Conservation (phyloP, 2,888 invertebrate genomes). For the Drosophila quinaria region DNA sequence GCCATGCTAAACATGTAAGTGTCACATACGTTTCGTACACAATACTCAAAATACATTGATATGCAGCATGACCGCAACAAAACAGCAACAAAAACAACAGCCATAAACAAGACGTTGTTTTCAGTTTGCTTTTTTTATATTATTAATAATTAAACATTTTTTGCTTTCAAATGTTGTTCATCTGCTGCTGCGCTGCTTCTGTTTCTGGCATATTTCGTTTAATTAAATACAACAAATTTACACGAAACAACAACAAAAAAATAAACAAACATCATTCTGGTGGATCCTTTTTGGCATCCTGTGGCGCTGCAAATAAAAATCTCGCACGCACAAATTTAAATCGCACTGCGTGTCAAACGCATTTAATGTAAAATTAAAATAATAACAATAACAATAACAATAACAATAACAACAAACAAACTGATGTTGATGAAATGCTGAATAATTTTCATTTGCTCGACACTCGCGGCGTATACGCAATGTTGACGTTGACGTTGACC, state of each 20-base stretch:
- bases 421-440: conserved; percentile 20
- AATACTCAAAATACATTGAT: conserved; percentile 32
- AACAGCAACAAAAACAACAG: conserved; percentile 2
- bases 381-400: conserved; percentile 22
- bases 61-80: conserved; percentile 41
- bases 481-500: conserved; percentile 14
- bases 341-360: conserved; percentile 23
- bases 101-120: conserved; percentile 15
- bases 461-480: conserved; percentile 46
- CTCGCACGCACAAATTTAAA: conserved; percentile 20
- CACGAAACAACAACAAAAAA: conserved; percentile 26
- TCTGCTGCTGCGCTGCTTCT: conserved; percentile 14
- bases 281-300: conserved; percentile 32
- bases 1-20: conserved; percentile 62
- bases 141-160: conserved; percentile 50
- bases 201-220: conserved; percentile 43
- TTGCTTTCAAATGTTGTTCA: conserved; percentile 54
- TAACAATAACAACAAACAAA: conserved; percentile 9
- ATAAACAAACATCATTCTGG: conserved; percentile 29
- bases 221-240: conserved; percentile 61
- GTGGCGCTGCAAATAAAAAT: conserved; percentile 18
- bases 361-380: conserved; percentile 44
- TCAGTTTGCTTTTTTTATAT: conserved; percentile 12
- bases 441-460: conserved; percentile 10
- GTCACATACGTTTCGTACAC: conserved; percentile 28